Evolutionary conservation across 2,113 vertebrate species (phyloP).

Genomic region (Pomatostomus ruficeps): DNA sequence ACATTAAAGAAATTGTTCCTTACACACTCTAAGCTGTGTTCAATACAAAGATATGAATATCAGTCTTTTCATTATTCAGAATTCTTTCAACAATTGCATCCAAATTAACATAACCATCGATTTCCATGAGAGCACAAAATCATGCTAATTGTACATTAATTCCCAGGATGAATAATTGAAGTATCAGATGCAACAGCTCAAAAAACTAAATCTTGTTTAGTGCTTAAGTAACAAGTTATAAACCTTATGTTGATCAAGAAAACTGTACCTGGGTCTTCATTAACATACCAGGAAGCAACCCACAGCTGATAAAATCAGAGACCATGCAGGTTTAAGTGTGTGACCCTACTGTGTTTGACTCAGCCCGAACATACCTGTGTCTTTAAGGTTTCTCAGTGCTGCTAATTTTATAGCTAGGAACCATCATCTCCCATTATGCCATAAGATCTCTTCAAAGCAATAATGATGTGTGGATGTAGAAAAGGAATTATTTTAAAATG

Average conservation of each 20-base stretch:
- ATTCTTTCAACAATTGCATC: slow-evolving; percentile 35
- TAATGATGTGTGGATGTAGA: background rate
- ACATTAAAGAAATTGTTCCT: slow-evolving; percentile 7
- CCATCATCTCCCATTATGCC: background rate
- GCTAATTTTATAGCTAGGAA: background rate
- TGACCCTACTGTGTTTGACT: slow-evolving; percentile 31
- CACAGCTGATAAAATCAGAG: slow-evolving; percentile 59
- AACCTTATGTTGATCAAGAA: slow-evolving; percentile 66
- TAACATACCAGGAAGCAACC: slow-evolving; percentile 60
- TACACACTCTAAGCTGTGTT: slow-evolving; percentile 4
- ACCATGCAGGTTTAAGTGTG: slow-evolving; percentile 46
- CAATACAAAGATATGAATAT: slow-evolving; percentile 59
- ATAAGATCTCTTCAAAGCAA: background rate
- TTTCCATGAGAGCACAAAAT: slow-evolving; percentile 61
- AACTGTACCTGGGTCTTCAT: slow-evolving; percentile 67
- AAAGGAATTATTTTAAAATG: background rate
- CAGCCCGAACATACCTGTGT: slow-evolving; percentile 22
- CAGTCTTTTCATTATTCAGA: slow-evolving; percentile 56
- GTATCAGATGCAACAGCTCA: slow-evolving; percentile 61
- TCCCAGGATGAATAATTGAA: slow-evolving; percentile 71
- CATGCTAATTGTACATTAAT: slow-evolving; percentile 73
- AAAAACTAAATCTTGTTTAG: slow-evolving; percentile 65
- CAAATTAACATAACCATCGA: slow-evolving; percentile 63
- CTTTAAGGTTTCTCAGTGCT: background rate
- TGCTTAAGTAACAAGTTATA: slow-evolving; percentile 60